These are phyloP conservation scores for Anarhynchus alexandrinus DNA, from an alignment of 2,113 vertebrate species.

Conservation along the genomic window DNA sequence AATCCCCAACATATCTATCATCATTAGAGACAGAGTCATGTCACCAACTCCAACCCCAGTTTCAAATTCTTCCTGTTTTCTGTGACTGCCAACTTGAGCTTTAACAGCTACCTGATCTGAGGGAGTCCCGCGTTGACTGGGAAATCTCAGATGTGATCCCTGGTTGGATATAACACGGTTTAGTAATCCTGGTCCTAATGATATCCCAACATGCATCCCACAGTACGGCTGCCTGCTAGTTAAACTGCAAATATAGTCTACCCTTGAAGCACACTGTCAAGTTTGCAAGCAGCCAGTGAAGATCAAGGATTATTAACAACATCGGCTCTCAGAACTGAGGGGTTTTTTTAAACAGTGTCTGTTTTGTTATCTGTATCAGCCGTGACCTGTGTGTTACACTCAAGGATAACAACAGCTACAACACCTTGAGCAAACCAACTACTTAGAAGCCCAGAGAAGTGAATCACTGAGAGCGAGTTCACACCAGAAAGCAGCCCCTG, in stretches of 20 bases:
- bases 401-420: constrained; percentile 9
- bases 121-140: not conserved
- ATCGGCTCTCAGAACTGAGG: not conserved
- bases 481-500: not conserved
- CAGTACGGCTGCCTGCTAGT: not conserved
- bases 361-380: not conserved
- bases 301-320: constrained; percentile 41
- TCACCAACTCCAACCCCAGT: not conserved
- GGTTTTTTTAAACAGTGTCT: not conserved
- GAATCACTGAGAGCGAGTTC: not conserved
- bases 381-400: not conserved
- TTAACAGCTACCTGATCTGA: not conserved
- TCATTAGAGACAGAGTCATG: not conserved
- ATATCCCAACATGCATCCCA: not conserved
- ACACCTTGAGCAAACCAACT: constrained; percentile 31
- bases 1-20: not conserved
- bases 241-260: not conserved
- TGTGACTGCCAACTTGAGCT: not conserved
- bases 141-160: not conserved
- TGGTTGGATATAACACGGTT: not conserved
- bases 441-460: not conserved
- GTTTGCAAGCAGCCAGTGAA: not conserved
- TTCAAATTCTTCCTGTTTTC: not conserved
- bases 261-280: not conserved
- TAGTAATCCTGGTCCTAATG: not conserved